Base-by-base conservation (phyloP, 2,797 vertebrate species). In the Lithobates sylvaticus region DNA sequence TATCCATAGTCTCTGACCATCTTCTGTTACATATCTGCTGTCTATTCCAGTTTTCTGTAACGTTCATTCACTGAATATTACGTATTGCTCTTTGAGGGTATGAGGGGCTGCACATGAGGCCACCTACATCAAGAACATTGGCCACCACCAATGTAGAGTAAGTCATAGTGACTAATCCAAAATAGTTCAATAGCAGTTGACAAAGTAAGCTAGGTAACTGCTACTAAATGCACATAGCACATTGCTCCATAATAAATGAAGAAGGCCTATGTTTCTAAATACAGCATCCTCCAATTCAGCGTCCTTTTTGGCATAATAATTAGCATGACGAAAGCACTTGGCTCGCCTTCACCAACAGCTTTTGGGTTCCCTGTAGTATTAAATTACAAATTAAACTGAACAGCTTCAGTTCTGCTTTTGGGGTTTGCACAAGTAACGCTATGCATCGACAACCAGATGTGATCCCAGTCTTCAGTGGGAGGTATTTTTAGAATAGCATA, bases 331-430 rank as follows among this genome's bases (percentile, higher is more conserved):
- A 61, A 61, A 61, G 54, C 54, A 61, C 54, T 61, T 61, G 54
- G 54, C 54, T 61, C 6, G 21, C 2, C 54, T 61, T 61, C 21
- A 61, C 54, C 54, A 23, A 61, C 54, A 61, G 54, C 21, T 61
- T 61, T 61, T 61, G 54, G 54, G 54, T 61, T 61, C 54, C 54
- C 54, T 61, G 54, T 61, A 23, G 54, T 61, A 61, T 61, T 61
- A 61, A 61, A 61, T n/a, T 61, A 61, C 54, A 61, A 61, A 61
- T 61, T 61, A 61, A 61, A 61, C 54, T 61, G 54, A 61, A 61
- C 54, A 61, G 54, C 54, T 61, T 23, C 54, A 61, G 54, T 61
- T 61, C 21, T 61, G 54, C 54, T 61, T 61, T 61, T 61, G 54
- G 54, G 54, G 54, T 61, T 61, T 61, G 54, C 54, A 61, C 54